These are phyloP conservation scores for Orthonychiurus folsomi DNA, from an alignment of 2,888 invertebrate species.

Conservation along the genomic window DNA sequence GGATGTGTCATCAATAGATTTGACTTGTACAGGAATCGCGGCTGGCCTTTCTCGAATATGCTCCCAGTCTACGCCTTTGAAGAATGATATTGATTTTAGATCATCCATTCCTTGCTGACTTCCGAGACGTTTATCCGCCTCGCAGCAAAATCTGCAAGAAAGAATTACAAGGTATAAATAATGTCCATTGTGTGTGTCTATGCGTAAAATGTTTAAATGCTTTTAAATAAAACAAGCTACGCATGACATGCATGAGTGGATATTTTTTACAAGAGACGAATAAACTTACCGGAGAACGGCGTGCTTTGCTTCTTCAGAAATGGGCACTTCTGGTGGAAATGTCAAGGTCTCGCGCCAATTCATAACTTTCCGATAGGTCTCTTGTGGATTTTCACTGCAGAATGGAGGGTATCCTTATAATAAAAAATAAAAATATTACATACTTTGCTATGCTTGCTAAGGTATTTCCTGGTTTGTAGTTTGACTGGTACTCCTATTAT, in stretches of 20 bases:
- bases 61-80: constrained; percentile 95
- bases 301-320: constrained; percentile 93
- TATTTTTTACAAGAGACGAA: too few relatives aligned
- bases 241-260: too few relatives aligned
- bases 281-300: constrained; percentile 59
- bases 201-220: too few relatives aligned
- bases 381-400: constrained; percentile 96
- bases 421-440: background rate
- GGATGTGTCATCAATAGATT: constrained; percentile 98
- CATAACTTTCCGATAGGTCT: constrained; percentile 96
- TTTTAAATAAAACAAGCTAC: too few relatives aligned
- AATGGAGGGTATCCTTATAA: constrained; percentile 90
- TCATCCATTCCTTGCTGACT: constrained; percentile 86
- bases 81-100: constrained; percentile 82
- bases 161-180: too few relatives aligned
- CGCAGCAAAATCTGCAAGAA: constrained; percentile 77
- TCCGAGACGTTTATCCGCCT: constrained; percentile 85
- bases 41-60: constrained; percentile 97
- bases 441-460: background rate
- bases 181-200: too few relatives aligned
- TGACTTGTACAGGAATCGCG: constrained; percentile 93
- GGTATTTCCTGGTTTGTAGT: background rate
- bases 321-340: constrained; percentile 98
- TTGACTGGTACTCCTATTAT: too few relatives aligned
- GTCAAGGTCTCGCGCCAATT: constrained; percentile 97